Conservation (phyloP, 2,113 vertebrate species). For the Pithys albifrons region DNA sequence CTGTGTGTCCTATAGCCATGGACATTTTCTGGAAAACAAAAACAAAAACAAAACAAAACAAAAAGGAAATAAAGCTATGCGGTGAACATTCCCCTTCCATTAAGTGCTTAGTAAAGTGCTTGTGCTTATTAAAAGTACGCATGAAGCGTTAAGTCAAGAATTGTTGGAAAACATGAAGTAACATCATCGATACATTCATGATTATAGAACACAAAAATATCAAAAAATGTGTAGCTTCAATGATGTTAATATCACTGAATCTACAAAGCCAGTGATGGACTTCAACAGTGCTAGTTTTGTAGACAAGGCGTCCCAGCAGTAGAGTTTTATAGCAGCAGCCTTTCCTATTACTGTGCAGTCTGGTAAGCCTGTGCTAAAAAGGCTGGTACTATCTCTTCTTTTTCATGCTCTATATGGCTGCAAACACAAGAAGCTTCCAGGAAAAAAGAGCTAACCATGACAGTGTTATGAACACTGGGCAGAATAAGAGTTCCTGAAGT, state of each 20-base stretch:
- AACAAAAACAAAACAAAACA: background rate
- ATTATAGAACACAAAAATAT: background rate
- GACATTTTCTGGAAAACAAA: background rate
- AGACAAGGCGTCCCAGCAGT: background rate
- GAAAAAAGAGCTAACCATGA: background rate
- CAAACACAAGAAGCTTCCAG: background rate
- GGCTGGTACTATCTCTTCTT: background rate
- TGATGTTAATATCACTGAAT: background rate
- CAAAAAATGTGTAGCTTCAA: background rate
- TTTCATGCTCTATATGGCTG: background rate
- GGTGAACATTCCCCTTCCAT: background rate
- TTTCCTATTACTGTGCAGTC: background rate
- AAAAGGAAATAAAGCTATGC: background rate
- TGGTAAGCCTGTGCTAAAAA: background rate
- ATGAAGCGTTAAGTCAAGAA: background rate
- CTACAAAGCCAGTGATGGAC: background rate
- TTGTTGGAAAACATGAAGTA: background rate
- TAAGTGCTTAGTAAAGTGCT: background rate
- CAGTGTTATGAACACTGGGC: background rate
- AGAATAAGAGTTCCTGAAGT: background rate
- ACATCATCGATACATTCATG: background rate
- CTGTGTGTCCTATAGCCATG: background rate
- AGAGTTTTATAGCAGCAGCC: background rate
- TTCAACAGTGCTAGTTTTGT: background rate
- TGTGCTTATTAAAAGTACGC: background rate